phyloP scores from a whole-genome alignment of 2,888 invertebrate genomes.

The Clostera curtula region DNA sequence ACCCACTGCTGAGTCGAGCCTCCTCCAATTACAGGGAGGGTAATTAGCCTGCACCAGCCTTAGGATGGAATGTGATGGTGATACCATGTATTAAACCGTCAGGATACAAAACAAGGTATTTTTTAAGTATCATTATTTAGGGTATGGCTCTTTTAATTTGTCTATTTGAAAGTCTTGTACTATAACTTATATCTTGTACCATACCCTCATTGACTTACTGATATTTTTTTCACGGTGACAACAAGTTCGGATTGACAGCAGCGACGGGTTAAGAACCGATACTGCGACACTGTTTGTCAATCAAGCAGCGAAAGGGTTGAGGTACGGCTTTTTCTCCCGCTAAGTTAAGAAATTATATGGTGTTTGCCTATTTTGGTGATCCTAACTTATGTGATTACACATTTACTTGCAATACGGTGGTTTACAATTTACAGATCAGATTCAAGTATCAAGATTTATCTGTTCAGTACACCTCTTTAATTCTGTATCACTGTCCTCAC shows the following conservation, averaged over 20 bases:
- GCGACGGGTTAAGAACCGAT: slow-evolving; percentile 39
- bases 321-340: slow-evolving; percentile 24
- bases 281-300: slow-evolving; percentile 46
- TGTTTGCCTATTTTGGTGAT: slow-evolving; percentile 10
- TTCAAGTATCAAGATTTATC: no score
- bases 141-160: background rate
- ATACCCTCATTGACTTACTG: slow-evolving; percentile 21
- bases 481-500: no score
- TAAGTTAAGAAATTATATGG: slow-evolving; percentile 29
- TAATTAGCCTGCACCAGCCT: no score
- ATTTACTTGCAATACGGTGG: no score
- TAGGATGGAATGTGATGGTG: no score
- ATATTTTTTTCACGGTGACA: slow-evolving; percentile 45
- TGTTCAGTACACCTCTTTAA: no score
- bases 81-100: no score
- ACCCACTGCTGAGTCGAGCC: no score
- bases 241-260: slow-evolving; percentile 48
- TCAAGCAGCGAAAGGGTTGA: slow-evolving; percentile 34
- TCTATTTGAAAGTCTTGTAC: background rate
- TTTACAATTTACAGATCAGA: no score
- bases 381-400: no score
- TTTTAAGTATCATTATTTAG: background rate
- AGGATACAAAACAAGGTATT: no score
- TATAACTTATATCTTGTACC: slow-evolving; percentile 18
- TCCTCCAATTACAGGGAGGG: no score